phyloP scores from a whole-genome alignment of 2,888 invertebrate species.

The Agriopis marginaria region DNA sequence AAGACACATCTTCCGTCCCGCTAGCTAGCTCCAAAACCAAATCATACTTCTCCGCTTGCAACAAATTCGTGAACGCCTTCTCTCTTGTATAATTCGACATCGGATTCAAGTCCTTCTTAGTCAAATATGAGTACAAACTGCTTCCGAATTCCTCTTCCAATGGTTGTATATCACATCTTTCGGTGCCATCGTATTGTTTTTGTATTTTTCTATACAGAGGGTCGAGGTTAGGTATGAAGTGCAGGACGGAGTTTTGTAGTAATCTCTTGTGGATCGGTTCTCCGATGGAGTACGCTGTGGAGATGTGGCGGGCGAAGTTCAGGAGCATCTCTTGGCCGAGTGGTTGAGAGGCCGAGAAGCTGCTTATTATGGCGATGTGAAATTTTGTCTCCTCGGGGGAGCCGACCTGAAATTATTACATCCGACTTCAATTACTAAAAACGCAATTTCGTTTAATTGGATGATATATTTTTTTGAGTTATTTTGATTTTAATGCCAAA shows the following conservation, averaged over 20 bases:
- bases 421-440: neutral
- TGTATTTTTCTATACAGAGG: conserved; percentile 66
- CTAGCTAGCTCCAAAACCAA: conserved; percentile 91
- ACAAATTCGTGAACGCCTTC: conserved; percentile 88
- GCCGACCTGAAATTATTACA: conserved; percentile 86
- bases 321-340: conserved; percentile 94
- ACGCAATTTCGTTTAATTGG: too few species aligned
- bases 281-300: conserved; percentile 89
- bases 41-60: conserved; percentile 90
- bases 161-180: conserved; percentile 67
- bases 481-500: too few species aligned
- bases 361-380: conserved; percentile 94
- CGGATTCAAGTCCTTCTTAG: conserved; percentile 74
- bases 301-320: conserved; percentile 93
- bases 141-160: conserved; percentile 89
- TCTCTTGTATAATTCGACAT: conserved; percentile 80
- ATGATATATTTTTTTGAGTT: too few species aligned
- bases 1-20: conserved; percentile 88
- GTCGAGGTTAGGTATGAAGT: conserved; percentile 90
- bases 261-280: conserved; percentile 89
- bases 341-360: conserved; percentile 93
- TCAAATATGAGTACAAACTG: conserved; percentile 82
- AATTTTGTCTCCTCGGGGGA: conserved; percentile 93
- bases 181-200: conserved; percentile 61
- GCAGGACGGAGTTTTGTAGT: conserved; percentile 90